Conservation (phyloP, 1,140 invertebrate species). For the Homalodisca vitripennis region DNA sequence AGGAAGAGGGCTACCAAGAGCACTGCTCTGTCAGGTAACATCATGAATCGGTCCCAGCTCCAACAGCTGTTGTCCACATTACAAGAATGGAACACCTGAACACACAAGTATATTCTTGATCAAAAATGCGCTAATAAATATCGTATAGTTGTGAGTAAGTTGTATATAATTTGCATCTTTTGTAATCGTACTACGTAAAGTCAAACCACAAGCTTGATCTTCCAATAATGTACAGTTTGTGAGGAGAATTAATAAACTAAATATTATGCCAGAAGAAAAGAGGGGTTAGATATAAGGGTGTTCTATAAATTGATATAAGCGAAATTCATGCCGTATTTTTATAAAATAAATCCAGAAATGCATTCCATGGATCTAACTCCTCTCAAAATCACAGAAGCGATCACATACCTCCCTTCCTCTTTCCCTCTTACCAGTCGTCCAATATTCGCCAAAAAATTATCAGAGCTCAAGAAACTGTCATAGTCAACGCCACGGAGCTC, state of each 20-base stretch:
- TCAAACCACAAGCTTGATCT: too few relatives aligned
- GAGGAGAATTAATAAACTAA: neutral
- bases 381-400: too few relatives aligned
- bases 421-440: too few relatives aligned
- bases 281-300: too few relatives aligned
- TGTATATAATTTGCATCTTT: neutral
- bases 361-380: too few relatives aligned
- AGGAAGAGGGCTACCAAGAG: neutral
- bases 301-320: too few relatives aligned
- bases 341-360: too few relatives aligned
- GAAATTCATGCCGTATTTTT: too few relatives aligned
- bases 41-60: neutral
- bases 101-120: neutral
- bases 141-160: neutral
- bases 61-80: neutral
- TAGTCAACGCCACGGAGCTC: too few relatives aligned
- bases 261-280: neutral
- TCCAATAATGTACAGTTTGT: neutral
- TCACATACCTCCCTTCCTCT: too few relatives aligned
- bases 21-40: neutral
- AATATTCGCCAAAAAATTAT: too few relatives aligned
- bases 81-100: conserved; percentile 15
- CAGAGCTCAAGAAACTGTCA: too few relatives aligned
- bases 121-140: neutral
- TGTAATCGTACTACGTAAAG: neutral